Evolutionary conservation across 2,113 vertebrate genomes (phyloP), one percentile per base, ranked within the genome.

Genomic region (Egretta garzetta): DNA sequence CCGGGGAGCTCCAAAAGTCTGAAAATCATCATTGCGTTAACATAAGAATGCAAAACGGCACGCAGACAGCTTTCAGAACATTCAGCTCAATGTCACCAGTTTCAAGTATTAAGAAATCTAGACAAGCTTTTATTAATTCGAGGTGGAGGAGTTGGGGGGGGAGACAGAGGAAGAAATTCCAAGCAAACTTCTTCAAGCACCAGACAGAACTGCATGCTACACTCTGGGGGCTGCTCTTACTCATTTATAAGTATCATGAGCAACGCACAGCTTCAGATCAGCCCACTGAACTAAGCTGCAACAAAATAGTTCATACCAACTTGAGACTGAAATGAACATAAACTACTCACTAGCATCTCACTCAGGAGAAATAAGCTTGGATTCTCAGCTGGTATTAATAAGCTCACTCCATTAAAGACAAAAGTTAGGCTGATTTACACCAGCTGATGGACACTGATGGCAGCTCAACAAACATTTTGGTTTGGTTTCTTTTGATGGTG

Each of bases 1-100:
- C 98, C 39, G 97, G 97, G 92, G 98, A 99, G 97, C 98, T 99
- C 99, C 99, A 99, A 93, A 99, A 99, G 88, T 98, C 99, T 99
- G 98, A 95, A 98, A 98, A 97, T 96, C 96, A 98, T 97, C 97
- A 98, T 94, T 95, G 87, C 6, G 18, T 96, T 96, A 98, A 97
- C 8, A 12, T 96, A 97, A 98, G 97, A 98, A 97, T 86, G 96
- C 96, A 97, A 98, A 98, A 91, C 94, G 96, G 81, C 84, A 95
- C 55, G 90, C 93, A 89, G 90, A 88, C 5, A 37, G 88, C 82
- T 95, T 76, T 91, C 85, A 93, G 55, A 95, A 80, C 62, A 60
- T 55, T 92, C 74, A 76, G 67, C 67, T 88, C 52, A 80, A 83
- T 26, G 62, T 7, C 67, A 60, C 24, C 22, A 2, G 3, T n/a